Conservation (phyloP, 2,113 vertebrate genomes). For the Pseudopodoces humilis region DNA sequence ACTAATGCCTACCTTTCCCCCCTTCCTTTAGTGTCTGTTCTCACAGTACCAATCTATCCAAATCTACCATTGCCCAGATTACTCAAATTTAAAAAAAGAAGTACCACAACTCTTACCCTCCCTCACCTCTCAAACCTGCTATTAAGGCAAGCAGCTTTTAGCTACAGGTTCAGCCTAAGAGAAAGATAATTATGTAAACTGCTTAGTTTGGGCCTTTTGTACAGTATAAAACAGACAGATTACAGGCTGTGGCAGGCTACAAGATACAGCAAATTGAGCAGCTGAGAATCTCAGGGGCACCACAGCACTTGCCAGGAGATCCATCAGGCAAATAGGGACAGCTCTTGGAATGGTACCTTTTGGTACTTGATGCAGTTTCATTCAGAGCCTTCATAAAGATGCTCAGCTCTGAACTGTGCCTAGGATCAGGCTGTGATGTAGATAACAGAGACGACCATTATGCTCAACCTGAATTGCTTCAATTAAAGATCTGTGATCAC, state of each 20-base stretch:
- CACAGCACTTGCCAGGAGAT: not conserved
- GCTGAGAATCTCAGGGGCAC: not conserved
- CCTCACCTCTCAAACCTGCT: not conserved
- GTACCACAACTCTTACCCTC: not conserved
- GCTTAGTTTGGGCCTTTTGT: not conserved
- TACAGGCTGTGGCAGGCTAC: not conserved
- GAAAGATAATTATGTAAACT: not conserved
- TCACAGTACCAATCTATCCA: not conserved
- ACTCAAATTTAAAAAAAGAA: not conserved
- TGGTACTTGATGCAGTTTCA: not conserved
- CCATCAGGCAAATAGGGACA: not conserved
- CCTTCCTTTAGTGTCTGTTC: not conserved
- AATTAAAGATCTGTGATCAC: not conserved
- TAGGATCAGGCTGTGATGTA: not conserved
- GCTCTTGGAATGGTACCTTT: not conserved
- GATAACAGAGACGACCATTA: not conserved
- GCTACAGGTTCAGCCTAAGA: not conserved
- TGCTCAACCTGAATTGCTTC: not conserved
- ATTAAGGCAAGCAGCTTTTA: not conserved
- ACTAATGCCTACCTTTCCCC: not conserved
- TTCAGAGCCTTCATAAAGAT: not conserved
- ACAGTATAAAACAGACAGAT: not conserved
- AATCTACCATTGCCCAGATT: not conserved
- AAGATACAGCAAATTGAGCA: not conserved
- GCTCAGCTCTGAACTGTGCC: not conserved